Evolutionary conservation across 2,797 vertebrate species (phyloP), one percentile per base, ranked within the genome.

Genomic region (Xiphophorus birchmanni): DNA sequence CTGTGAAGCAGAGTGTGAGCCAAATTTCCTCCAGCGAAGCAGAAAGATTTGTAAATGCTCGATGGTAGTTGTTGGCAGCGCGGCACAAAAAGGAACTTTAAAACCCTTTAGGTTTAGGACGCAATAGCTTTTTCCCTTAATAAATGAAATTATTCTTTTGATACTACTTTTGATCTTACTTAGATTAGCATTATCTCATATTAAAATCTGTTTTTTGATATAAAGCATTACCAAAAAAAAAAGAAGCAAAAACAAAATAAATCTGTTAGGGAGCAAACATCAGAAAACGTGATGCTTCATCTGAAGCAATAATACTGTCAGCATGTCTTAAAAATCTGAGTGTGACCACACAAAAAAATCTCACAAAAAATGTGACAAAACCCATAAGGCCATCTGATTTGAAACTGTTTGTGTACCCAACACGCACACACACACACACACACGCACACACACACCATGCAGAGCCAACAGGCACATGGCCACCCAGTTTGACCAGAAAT

Each of bases 401-500:
- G 37, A 71, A 71, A 44, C 65, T 1, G 4, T 63, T 32, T 35
- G 32, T 11, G 15, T 18, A 18, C 17, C 35, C 76, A 44, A 37
- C 3, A 37, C 6, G 3, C 29, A 60, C n/a, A 32, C 56, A 58
- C n/a, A 78, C 69, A 56, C 77, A n/a, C 45, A n/a, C 17, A 40
- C 29, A 37, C 32, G 60, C 4, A 56, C 37, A 47, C n/a, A 76
- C 47, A 80, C 80, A 76, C 60, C 32, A 18, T 18, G 65, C 37
- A 11, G 35, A 78, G 37, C 73, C 74, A 75, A 42, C 21, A 26
- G 42, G 73, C 18, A 6, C 26, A 26, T 18, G 40, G 52, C 79
- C 82, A 73, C 47, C 56, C 52, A 26, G 78, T 74, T 74, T 69
- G 8, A 48, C 18, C 26, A 78, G 76, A 78, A 75, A 74, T 60